Conservation (phyloP, 2,888 invertebrate genomes). For the Temnothorax ravouxi region DNA sequence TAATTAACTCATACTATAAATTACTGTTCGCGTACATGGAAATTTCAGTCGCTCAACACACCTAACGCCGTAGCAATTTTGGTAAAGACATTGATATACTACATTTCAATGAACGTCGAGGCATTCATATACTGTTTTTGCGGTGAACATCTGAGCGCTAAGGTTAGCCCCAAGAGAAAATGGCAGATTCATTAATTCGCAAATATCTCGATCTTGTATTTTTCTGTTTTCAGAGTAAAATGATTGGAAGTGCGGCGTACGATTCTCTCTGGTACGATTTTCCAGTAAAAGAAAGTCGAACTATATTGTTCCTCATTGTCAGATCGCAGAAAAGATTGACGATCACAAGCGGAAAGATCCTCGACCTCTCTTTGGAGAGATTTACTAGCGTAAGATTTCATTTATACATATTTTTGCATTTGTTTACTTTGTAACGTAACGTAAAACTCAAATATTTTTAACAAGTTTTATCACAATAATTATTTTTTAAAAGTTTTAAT, state of each 20-base stretch:
- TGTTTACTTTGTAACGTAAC: background rate
- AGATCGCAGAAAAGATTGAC: conserved; percentile 60
- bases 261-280: conserved; percentile 69
- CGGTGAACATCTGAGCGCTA: conserved; percentile 72
- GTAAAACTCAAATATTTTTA: background rate
- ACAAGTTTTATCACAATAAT: background rate
- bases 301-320: conserved; percentile 59
- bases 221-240: conserved; percentile 56
- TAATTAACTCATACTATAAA: background rate
- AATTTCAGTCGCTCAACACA: conserved; percentile 60
- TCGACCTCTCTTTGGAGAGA: conserved; percentile 60
- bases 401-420: background rate
- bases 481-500: background rate
- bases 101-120: conserved; percentile 59
- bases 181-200: background rate
- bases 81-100: conserved; percentile 62
- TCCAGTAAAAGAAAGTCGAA: conserved; percentile 47
- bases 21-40: background rate
- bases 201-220: background rate
- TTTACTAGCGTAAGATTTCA: conserved; percentile 64
- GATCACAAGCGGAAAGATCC: conserved; percentile 67
- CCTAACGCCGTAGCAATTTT: conserved; percentile 46
- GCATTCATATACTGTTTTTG: conserved; percentile 69
- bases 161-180: conserved; percentile 59
- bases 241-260: conserved; percentile 62